phyloP scores from a whole-genome alignment of 2,888 invertebrate species.

The Campoplex nolae region DNA sequence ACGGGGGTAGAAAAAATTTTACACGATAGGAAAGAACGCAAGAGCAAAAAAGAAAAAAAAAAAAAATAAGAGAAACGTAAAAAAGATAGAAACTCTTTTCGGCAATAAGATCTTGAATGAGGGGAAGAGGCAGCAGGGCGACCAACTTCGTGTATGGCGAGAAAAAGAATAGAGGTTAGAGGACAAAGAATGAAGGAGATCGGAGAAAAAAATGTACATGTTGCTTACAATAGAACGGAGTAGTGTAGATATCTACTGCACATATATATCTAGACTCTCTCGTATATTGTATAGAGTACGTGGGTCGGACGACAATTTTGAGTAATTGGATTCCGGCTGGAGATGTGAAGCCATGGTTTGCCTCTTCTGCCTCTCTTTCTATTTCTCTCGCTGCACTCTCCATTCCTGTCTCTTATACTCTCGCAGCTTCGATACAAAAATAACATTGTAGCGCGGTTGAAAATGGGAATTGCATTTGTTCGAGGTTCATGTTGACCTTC shows the following conservation, averaged over 20 bases:
- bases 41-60: not conserved
- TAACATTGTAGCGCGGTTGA: constrained; percentile 38
- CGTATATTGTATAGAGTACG: constrained; percentile 45
- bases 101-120: constrained; percentile 62
- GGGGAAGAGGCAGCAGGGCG: not conserved
- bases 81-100: not conserved
- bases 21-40: constrained; percentile 1
- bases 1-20: constrained; percentile 35
- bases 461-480: constrained; percentile 46
- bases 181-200: constrained; percentile 37
- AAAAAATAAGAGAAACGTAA: constrained; percentile 16
- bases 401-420: not conserved
- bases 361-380: constrained; percentile 22
- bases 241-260: constrained; percentile 40
- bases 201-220: constrained; percentile 33
- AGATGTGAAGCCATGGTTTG: constrained; percentile 56
- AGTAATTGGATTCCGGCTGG: constrained; percentile 69
- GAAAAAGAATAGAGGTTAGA: constrained; percentile 52
- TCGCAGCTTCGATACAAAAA: constrained; percentile 41
- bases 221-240: constrained; percentile 42
- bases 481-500: constrained; percentile 40
- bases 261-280: constrained; percentile 17
- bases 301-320: constrained; percentile 67
- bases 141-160: constrained; percentile 30
- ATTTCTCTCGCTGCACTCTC: not conserved